Conservation (phyloP, 2,797 vertebrate species). For the Delichon dasypus region DNA sequence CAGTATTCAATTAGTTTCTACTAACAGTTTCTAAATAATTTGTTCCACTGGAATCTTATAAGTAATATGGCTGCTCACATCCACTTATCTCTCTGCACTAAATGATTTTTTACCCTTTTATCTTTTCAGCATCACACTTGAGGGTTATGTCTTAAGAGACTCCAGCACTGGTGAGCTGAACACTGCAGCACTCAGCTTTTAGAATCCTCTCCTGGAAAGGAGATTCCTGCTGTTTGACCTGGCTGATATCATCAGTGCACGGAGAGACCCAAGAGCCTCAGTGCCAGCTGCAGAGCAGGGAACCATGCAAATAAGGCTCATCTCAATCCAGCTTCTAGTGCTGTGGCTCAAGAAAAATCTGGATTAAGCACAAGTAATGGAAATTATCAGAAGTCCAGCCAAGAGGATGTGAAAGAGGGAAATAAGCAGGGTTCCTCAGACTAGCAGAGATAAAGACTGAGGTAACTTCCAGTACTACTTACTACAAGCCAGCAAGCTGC, state of each 20-base stretch:
- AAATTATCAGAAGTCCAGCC: neutral
- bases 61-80: neutral
- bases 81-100: neutral
- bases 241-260: neutral
- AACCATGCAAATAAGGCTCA: neutral
- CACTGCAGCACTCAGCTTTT: neutral
- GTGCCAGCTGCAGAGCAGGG: neutral
- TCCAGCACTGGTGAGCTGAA: neutral
- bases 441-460: neutral
- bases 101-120: neutral
- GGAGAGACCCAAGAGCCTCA: neutral
- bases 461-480: neutral
- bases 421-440: neutral
- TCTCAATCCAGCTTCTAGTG: neutral
- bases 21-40: conserved; percentile 61
- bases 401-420: neutral
- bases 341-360: neutral
- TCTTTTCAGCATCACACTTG: neutral
- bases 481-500: neutral
- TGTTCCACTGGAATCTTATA: conserved; percentile 31
- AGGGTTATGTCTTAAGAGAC: neutral
- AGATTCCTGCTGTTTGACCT: neutral
- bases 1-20: conserved; percentile 59
- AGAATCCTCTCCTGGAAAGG: neutral
- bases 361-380: neutral